Evolutionary conservation across 2,888 invertebrate species (phyloP).

Genomic region (Mythimna pallens): DNA sequence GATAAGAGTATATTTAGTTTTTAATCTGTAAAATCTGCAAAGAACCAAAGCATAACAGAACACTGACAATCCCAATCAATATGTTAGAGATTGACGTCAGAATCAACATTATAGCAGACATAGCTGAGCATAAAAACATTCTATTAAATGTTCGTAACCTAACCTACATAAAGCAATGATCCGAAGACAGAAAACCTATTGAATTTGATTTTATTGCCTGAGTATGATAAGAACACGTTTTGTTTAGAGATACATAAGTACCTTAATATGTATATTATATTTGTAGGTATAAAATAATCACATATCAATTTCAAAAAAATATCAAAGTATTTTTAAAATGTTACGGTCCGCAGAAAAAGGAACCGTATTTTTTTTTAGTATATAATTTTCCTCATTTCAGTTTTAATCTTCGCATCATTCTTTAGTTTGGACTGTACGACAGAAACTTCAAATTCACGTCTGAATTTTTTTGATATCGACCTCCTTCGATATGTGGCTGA

Average conservation of each 20-base stretch:
- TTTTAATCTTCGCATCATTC: slow-evolving; percentile 67
- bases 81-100: background rate
- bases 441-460: slow-evolving; percentile 72
- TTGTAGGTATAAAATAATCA: background rate
- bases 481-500: slow-evolving; percentile 86
- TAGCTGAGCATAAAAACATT: background rate
- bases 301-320: background rate
- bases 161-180: slow-evolving; percentile 13
- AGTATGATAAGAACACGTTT: slow-evolving; percentile 24
- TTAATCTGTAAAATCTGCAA: background rate
- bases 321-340: background rate
- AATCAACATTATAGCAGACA: background rate
- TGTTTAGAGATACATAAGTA: background rate
- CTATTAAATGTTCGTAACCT: background rate
- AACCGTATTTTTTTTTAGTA: slow-evolving; percentile 1
- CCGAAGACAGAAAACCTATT: slow-evolving; percentile 17
- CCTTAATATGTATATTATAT: background rate
- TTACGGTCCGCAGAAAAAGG: background rate
- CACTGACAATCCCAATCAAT: background rate
- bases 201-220: slow-evolving; percentile 16
- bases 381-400: slow-evolving; percentile 65
- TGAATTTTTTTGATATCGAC: slow-evolving; percentile 90
- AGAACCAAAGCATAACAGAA: background rate
- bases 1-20: too few relatives aligned
- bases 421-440: slow-evolving; percentile 70